Percentiles rank a stretch among this genome's conserved stretches.
phyloP scores from a whole-genome alignment of 2,113 vertebrate species.

The Chionomys nivalis region DNA sequence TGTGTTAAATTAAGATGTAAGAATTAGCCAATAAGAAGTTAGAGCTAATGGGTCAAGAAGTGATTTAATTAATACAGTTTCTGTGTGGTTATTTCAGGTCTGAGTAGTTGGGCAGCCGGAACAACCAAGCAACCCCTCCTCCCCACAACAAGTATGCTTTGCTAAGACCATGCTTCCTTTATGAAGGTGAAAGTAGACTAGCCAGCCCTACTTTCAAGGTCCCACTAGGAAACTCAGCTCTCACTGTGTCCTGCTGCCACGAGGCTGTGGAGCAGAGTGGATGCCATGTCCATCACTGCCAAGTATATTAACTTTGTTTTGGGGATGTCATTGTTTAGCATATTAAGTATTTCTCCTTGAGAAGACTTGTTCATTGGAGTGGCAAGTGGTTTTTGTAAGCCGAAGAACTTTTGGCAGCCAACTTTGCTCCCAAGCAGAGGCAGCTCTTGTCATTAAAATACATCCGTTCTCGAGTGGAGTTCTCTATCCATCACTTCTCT shows the following conservation, averaged over 20 bases:
- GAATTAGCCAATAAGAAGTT: too few species aligned
- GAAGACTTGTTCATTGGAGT: not conserved
- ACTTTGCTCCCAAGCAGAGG: not conserved
- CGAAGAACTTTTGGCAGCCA: not conserved
- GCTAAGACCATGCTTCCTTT: not conserved
- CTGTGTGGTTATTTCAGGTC: too few species aligned
- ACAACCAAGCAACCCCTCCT: fast-evolving
- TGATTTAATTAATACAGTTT: too few species aligned
- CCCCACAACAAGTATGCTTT: not conserved
- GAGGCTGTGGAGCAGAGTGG: not conserved
- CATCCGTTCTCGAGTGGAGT: not conserved
- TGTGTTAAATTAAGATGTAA: too few species aligned
- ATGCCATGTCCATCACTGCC: not conserved
- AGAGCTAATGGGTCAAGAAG: too few species aligned
- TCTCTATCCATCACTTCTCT: not conserved
- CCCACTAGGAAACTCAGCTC: not conserved
- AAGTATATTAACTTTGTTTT: not conserved
- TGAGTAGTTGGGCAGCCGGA: too few species aligned
- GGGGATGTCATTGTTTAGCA: not conserved
- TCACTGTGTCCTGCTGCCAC: not conserved
- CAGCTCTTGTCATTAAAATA: not conserved
- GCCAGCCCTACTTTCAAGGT: not conserved
- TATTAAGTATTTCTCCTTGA: slow-evolving; percentile 20
- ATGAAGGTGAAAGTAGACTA: not conserved
- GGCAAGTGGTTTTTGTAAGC: not conserved